phyloP scores from a whole-genome alignment of 2,113 vertebrate genomes.

The Chlorocebus sabaeus region DNA sequence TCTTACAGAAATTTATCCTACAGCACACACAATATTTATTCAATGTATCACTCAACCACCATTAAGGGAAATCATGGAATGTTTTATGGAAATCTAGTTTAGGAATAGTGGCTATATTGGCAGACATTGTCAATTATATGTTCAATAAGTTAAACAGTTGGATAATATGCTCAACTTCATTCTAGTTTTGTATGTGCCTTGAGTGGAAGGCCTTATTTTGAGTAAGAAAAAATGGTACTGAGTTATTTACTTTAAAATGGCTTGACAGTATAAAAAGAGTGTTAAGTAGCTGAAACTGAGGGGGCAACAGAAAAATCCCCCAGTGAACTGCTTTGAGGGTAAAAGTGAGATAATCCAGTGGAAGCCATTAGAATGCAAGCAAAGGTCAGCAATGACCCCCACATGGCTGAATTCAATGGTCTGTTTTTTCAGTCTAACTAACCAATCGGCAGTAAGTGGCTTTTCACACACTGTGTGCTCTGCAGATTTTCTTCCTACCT shows the following conservation, averaged over 20 bases:
- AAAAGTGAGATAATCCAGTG: not conserved
- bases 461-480: not conserved
- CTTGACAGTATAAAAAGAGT: not conserved
- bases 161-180: not conserved
- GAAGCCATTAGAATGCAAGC: not conserved
- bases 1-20: not conserved
- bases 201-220: not conserved
- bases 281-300: not conserved
- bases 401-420: not conserved
- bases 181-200: not conserved
- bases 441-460: fast-evolving
- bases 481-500: not conserved
- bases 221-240: not conserved
- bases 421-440: not conserved
- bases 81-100: not conserved
- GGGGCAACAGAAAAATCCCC: not conserved
- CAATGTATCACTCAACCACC: not conserved
- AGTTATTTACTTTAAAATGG: not conserved
- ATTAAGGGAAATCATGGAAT: not conserved
- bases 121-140: not conserved
- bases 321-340: not conserved
- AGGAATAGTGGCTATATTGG: not conserved
- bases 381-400: not conserved
- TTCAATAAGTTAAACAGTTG: not conserved
- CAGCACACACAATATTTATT: not conserved